A percentile compares a stretch with the other conserved stretches of the same genome.
phyloP scores from a whole-genome alignment of 1,140 invertebrate species.

The Diorhabda elongata region DNA sequence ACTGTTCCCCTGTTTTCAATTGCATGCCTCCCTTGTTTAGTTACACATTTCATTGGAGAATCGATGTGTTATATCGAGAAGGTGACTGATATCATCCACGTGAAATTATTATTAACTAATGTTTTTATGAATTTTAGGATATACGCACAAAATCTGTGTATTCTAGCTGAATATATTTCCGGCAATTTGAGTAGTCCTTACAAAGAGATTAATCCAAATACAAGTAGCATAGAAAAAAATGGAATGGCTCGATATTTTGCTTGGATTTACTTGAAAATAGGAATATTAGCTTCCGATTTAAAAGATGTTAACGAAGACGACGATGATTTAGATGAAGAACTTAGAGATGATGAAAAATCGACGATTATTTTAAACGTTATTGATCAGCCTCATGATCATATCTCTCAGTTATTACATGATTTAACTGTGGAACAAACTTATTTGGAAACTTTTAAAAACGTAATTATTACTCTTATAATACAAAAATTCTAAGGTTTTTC shows the following conservation, averaged over 20 bases:
- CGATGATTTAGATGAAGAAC: conserved; percentile 33
- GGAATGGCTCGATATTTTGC: conserved; percentile 35
- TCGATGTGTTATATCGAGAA: too few species aligned
- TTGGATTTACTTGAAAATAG: conserved; percentile 32
- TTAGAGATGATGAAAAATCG: conserved; percentile 22
- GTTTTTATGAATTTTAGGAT: too few species aligned
- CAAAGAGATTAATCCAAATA: conserved; percentile 16
- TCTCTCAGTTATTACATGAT: conserved; percentile 39
- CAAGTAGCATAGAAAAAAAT: conserved; percentile 19
- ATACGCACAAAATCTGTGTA: conserved; percentile 15
- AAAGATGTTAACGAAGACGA: conserved; percentile 23
- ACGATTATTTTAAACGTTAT: conserved; percentile 25
- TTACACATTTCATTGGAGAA: too few species aligned
- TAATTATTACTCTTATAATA: conserved; percentile 24
- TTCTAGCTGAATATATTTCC: conserved; percentile 35
- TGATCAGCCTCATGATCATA: conserved; percentile 30
- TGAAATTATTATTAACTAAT: too few species aligned
- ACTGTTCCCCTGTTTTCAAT: too few species aligned
- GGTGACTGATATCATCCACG: too few species aligned
- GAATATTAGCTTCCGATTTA: conserved; percentile 25
- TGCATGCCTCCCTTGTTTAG: too few species aligned
- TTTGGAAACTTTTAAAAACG: conserved; percentile 45
- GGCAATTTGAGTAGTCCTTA: conserved; percentile 32
- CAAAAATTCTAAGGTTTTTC: too few species aligned
- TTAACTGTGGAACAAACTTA: conserved; percentile 33